These are phyloP conservation scores for Ophiodon elongatus DNA, from an alignment of 2,113 vertebrate species.

Conservation along the genomic window DNA sequence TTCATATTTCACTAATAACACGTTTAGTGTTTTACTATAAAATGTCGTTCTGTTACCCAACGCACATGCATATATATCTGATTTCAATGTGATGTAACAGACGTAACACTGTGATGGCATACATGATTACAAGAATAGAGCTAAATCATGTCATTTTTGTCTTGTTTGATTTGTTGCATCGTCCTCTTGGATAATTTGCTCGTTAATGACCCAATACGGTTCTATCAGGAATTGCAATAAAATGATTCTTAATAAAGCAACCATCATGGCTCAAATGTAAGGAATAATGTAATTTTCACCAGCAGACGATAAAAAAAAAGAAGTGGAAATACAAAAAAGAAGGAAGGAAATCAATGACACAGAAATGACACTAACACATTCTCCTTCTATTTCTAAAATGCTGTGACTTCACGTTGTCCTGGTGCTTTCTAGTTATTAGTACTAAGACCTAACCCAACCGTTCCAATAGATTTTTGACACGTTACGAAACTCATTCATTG, in stretches of 20 bases:
- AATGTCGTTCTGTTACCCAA: neutral
- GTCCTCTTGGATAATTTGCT: slow-evolving; percentile 14
- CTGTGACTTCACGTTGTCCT: neutral
- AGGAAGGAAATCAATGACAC: neutral
- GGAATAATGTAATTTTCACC: neutral
- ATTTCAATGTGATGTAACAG: neutral
- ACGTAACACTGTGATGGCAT: neutral
- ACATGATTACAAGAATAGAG: neutral
- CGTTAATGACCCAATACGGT: neutral
- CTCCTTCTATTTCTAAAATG: neutral
- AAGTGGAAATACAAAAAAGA: neutral
- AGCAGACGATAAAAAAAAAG: neutral
- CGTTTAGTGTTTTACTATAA: neutral
- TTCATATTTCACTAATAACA: neutral
- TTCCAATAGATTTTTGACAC: slow-evolving; percentile 28
- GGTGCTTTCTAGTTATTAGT: neutral
- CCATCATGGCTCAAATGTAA: neutral
- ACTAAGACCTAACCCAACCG: neutral
- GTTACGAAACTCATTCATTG: slow-evolving; percentile 56
- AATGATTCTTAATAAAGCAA: neutral
- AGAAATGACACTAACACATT: neutral
- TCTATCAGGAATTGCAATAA: neutral
- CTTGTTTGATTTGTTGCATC: slow-evolving; percentile 15
- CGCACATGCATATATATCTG: neutral
- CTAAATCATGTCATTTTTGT: neutral